Evolutionary conservation across 2,797 vertebrate genomes (phyloP).

Genomic region (Sphenodon punctatus): DNA sequence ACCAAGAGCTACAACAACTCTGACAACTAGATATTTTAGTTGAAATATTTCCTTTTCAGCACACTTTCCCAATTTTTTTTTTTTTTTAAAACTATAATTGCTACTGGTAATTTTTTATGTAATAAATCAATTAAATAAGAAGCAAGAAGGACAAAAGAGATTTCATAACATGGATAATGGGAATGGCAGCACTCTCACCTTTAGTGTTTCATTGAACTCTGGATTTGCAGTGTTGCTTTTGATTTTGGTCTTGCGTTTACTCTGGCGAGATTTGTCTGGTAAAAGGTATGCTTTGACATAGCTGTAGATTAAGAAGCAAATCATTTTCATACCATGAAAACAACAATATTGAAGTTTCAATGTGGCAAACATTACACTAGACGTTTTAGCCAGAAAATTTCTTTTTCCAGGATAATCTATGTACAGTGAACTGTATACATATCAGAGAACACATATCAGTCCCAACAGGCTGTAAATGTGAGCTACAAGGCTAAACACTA

Average conservation of each 20-base stretch:
- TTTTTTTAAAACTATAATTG: background rate
- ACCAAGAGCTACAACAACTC: background rate
- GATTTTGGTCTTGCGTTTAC: slow-evolving; percentile 96
- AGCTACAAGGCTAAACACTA: background rate
- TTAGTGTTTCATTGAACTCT: slow-evolving; percentile 91
- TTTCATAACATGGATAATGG: background rate
- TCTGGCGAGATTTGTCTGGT: slow-evolving; percentile 93
- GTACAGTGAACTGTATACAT: too few species aligned
- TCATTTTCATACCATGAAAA: background rate
- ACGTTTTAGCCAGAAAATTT: fast-evolving
- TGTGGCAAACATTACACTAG: background rate
- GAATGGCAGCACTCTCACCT: slow-evolving; percentile 77
- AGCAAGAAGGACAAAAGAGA: background rate
- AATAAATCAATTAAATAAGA: background rate
- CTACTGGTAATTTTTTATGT: background rate
- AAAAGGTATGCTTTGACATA: slow-evolving; percentile 97
- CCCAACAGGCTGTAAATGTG: background rate
- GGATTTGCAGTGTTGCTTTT: slow-evolving; percentile 91
- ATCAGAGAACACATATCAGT: background rate
- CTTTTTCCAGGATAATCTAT: background rate
- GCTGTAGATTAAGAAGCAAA: slow-evolving; percentile 69
- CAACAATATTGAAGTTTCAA: background rate
- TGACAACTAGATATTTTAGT: background rate
- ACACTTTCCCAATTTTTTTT: background rate
- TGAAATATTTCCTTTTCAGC: slow-evolving; percentile 1